phyloP scores from a whole-genome alignment of 2,888 invertebrate genomes.

The Polyploca ridens region DNA sequence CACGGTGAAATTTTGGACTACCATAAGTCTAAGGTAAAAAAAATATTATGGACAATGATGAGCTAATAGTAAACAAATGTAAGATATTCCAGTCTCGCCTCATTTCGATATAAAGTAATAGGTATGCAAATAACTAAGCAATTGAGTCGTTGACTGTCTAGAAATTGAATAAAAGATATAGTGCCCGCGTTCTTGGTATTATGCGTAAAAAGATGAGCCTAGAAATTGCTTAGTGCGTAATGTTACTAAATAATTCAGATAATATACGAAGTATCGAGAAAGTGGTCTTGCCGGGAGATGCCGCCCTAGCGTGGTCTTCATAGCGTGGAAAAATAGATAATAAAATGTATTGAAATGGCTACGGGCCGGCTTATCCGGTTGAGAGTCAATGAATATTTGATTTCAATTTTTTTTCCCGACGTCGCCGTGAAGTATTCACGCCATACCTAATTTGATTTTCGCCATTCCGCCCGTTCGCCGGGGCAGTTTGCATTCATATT shows the following conservation, averaged over 20 bases:
- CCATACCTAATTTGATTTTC: constrained; percentile 85
- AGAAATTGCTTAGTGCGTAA: constrained; percentile 10
- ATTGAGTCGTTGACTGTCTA: not conserved
- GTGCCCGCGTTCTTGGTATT: constrained; percentile 6
- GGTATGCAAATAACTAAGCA: not conserved
- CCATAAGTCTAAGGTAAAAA: no score
- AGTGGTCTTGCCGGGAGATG: constrained; percentile 49
- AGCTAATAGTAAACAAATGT: constrained; percentile 1
- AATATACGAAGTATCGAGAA: constrained; percentile 36
- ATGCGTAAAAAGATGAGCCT: constrained; percentile 13
- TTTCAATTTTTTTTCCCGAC: constrained; percentile 83
- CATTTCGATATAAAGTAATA: constrained; percentile 5
- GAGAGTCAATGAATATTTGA: constrained; percentile 85
- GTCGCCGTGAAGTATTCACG: constrained; percentile 84
- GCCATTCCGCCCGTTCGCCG: constrained; percentile 80
- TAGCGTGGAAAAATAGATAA: constrained; percentile 79
- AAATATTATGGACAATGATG: no score
- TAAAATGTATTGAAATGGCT: constrained; percentile 84
- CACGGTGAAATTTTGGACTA: no score
- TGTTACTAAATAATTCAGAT: constrained; percentile 23
- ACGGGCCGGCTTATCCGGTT: constrained; percentile 84
- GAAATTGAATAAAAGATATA: constrained; percentile 10
- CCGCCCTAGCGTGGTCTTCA: constrained; percentile 47
- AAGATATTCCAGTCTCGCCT: not conserved
- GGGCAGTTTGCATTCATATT: constrained; percentile 85